Evolutionary conservation across 2,888 invertebrate species (phyloP).

Genomic region (Copidosoma aretas): DNA sequence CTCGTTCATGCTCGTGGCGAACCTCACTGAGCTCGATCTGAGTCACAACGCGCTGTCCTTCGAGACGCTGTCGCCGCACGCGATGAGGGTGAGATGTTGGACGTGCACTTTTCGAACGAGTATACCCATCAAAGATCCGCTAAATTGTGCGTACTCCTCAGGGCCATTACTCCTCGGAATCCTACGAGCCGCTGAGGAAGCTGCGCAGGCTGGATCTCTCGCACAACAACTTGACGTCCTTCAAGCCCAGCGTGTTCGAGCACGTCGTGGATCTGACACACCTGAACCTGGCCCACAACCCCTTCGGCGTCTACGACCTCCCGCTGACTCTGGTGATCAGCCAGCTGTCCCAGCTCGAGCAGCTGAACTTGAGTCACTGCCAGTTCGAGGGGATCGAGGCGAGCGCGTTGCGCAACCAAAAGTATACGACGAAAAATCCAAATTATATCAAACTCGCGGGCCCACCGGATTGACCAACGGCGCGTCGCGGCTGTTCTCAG

Average conservation of each 20-base stretch:
- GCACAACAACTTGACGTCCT: slow-evolving; percentile 73
- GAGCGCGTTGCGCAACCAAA: slow-evolving; percentile 73
- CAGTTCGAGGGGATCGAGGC: slow-evolving; percentile 70
- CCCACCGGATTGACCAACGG: too few species aligned
- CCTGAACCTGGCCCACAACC: slow-evolving; percentile 78
- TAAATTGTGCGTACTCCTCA: slow-evolving; percentile 57
- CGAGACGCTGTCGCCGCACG: slow-evolving; percentile 68
- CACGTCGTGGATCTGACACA: slow-evolving; percentile 73
- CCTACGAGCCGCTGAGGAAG: slow-evolving; percentile 68
- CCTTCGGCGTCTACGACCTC: slow-evolving; percentile 71
- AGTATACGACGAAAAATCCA: too few species aligned
- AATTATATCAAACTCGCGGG: too few species aligned
- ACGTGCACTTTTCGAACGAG: background rate
- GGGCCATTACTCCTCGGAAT: slow-evolving; percentile 68
- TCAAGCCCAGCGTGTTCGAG: slow-evolving; percentile 78
- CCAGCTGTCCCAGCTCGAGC: slow-evolving; percentile 71
- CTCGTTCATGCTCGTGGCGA: slow-evolving; percentile 71
- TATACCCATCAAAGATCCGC: too few species aligned
- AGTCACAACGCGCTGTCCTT: slow-evolving; percentile 73
- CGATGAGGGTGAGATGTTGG: slow-evolving; percentile 69
- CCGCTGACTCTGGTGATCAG: slow-evolving; percentile 71
- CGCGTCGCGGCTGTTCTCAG: background rate
- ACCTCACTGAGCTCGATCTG: slow-evolving; percentile 72
- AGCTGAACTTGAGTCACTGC: slow-evolving; percentile 76
- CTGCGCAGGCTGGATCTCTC: slow-evolving; percentile 72